These are phyloP conservation scores for Ridgeia piscesae DNA, from an alignment of 1,140 invertebrate genomes.

Conservation along the genomic window DNA sequence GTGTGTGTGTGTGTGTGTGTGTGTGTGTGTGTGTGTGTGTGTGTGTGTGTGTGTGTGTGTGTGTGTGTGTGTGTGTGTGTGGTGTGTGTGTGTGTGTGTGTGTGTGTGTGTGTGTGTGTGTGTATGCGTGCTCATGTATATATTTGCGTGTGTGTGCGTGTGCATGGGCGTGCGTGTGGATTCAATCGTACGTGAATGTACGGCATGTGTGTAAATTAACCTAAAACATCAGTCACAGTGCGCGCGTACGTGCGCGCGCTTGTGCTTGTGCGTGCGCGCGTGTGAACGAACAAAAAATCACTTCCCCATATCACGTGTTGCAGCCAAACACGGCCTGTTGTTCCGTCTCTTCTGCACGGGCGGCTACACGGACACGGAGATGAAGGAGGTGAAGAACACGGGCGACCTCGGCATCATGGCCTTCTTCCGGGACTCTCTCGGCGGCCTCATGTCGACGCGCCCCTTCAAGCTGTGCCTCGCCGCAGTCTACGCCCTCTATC, in stretches of 20 bases:
- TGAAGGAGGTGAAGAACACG: neutral
- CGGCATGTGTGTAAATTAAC: no score
- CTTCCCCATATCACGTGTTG: neutral
- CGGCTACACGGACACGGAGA: neutral
- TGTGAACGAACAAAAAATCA: neutral
- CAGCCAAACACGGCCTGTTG: neutral
- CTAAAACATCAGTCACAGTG: no score
- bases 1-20: no score
- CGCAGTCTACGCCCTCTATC: neutral
- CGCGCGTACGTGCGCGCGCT: no score
- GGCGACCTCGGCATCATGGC: neutral
- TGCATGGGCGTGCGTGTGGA: no score
- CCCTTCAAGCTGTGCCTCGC: neutral
- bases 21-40: neutral
- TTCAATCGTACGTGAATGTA: no score
- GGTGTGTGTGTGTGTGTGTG: no score
- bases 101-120: no score
- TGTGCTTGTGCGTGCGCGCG: no score
- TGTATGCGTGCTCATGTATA: no score
- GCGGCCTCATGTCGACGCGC: neutral
- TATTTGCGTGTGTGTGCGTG: no score
- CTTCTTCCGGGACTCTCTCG: neutral
- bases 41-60: no score
- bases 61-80: neutral
- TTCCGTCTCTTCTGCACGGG: constrained; percentile 10